These are phyloP conservation scores for Tipula helvola DNA, from an alignment of 2,888 invertebrate genomes.

Conservation along the genomic window DNA sequence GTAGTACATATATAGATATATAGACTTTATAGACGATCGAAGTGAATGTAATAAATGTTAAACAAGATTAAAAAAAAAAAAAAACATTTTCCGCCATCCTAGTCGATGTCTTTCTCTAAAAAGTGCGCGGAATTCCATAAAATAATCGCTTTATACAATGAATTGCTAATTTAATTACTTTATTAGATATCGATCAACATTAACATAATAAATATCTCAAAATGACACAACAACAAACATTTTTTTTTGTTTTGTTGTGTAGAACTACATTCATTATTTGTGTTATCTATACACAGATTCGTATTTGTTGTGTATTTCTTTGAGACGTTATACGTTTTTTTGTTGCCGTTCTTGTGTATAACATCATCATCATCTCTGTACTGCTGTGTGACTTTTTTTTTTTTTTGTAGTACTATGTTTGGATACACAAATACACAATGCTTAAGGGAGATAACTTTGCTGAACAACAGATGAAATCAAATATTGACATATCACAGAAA, in stretches of 20 bases:
- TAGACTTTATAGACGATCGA: background rate
- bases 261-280: background rate
- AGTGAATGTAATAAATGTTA: background rate
- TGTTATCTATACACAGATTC: background rate
- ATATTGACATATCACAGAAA: background rate
- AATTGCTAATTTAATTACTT: background rate
- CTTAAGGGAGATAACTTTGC: background rate
- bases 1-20: background rate
- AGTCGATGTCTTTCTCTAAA: background rate
- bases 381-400: background rate
- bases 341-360: background rate
- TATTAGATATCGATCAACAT: slow-evolving; percentile 4
- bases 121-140: background rate
- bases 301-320: background rate
- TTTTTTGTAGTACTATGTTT: background rate
- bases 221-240: background rate
- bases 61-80: background rate
- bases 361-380: background rate
- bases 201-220: background rate
- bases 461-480: background rate
- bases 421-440: slow-evolving; percentile 4
- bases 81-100: background rate
- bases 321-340: background rate
- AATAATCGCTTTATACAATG: background rate
- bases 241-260: background rate